phyloP scores from a whole-genome alignment of 2,888 invertebrate genomes.

The Chouioia cunea region DNA sequence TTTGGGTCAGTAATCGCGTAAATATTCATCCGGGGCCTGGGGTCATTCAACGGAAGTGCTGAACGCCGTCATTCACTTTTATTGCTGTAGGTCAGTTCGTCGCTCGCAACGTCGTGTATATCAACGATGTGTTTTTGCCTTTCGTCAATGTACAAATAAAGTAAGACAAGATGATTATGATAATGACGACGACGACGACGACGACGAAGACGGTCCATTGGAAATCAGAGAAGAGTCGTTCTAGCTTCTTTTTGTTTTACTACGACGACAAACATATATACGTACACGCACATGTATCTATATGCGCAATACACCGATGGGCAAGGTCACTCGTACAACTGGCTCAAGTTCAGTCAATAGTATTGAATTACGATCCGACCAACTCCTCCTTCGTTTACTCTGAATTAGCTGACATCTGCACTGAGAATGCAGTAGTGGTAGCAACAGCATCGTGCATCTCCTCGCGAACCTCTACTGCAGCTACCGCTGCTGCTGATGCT shows the following conservation, averaged over 20 bases:
- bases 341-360: slow-evolving; percentile 64
- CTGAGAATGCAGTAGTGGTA: background rate
- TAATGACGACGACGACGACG: no score
- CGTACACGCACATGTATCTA: background rate
- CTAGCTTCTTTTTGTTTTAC: no score
- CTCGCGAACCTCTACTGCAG: no score
- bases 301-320: slow-evolving; percentile 11
- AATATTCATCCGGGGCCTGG: slow-evolving; percentile 60
- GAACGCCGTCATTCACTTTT: slow-evolving; percentile 48
- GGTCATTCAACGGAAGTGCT: slow-evolving; percentile 63
- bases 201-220: no score
- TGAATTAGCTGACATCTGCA: no score
- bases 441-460: background rate
- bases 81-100: slow-evolving; percentile 64
- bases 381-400: background rate
- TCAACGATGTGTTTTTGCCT: no score
- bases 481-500: no score
- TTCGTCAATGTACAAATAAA: slow-evolving; percentile 1
- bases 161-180: background rate
- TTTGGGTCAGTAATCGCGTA: slow-evolving; percentile 52
- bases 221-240: no score
- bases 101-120: slow-evolving; percentile 15
- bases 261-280: no score
- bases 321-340: slow-evolving; percentile 64
- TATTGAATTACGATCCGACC: slow-evolving; percentile 59